phyloP scores from a whole-genome alignment of 2,888 invertebrate species.

The Hirtodrosophila histrioides region DNA sequence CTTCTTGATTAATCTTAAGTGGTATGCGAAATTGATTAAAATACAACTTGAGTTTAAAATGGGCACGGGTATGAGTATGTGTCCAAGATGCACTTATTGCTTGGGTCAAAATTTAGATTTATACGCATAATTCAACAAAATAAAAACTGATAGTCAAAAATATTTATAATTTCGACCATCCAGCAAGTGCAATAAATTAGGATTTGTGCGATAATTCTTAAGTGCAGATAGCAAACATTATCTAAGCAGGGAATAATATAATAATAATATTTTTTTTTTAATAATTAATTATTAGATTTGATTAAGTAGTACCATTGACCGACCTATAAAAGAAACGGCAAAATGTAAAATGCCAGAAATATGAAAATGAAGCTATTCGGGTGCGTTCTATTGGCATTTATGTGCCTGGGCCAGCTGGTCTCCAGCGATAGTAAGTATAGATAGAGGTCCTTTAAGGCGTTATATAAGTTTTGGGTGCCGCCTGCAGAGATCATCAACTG shows the following conservation, averaged over 20 bases:
- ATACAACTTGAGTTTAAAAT: constrained; percentile 4
- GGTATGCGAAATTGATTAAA: constrained; percentile 14
- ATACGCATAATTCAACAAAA: constrained; percentile 34
- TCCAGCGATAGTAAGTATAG: constrained; percentile 53
- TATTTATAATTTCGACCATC: constrained; percentile 7
- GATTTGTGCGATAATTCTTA: neutral
- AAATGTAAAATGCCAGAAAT: neutral
- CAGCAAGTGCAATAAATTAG: constrained; percentile 56
- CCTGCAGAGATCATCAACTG: constrained; percentile 69
- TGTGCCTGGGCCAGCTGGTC: constrained; percentile 44
- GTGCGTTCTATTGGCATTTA: constrained; percentile 39
- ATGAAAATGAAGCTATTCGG: constrained; percentile 49
- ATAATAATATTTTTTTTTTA: too few relatives aligned
- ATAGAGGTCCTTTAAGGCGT: neutral
- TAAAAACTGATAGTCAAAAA: neutral
- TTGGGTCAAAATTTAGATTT: constrained; percentile 36
- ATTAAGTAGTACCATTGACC: constrained; percentile 24
- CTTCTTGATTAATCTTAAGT: constrained; percentile 7
- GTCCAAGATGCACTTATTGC: constrained; percentile 12
- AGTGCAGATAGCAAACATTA: constrained; percentile 10
- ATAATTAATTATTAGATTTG: constrained; percentile 9
- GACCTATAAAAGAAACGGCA: constrained; percentile 54
- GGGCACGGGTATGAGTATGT: neutral
- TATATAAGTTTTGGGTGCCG: neutral
- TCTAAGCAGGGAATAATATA: constrained; percentile 23